phyloP scores from a whole-genome alignment of 2,797 vertebrate genomes.

The Botia kubotai region DNA sequence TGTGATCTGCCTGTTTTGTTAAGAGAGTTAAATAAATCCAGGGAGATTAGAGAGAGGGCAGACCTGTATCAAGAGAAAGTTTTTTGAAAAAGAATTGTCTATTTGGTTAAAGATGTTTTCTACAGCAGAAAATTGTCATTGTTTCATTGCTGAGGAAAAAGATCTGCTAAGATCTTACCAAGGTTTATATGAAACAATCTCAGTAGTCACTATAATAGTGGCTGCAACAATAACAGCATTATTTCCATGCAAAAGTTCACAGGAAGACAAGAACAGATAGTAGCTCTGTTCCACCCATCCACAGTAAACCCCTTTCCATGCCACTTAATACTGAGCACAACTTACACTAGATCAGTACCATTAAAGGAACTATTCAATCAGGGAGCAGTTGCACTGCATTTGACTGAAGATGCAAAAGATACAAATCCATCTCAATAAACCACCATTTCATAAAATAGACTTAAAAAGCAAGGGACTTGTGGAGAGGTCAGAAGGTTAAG shows the following conservation, averaged over 20 bases:
- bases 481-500: not conserved
- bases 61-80: slow-evolving; percentile 17
- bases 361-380: not conserved
- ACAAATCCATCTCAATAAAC: not conserved
- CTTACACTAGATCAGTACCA: not conserved
- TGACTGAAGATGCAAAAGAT: no score
- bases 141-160: not conserved
- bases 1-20: not conserved
- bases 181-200: not conserved
- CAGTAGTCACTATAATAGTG: not conserved
- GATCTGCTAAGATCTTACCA: not conserved
- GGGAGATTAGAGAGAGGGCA: not conserved
- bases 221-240: not conserved
- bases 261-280: not conserved
- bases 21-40: slow-evolving; percentile 37
- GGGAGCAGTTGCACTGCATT: not conserved
- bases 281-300: no score
- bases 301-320: not conserved
- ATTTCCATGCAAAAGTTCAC: not conserved
- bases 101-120: no score
- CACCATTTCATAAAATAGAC: not conserved
- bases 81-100: not conserved
- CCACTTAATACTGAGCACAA: no score
- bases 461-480: not conserved
- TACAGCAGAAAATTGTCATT: not conserved